phyloP scores from a whole-genome alignment of 1,140 invertebrate species.

The Venturia canescens region DNA sequence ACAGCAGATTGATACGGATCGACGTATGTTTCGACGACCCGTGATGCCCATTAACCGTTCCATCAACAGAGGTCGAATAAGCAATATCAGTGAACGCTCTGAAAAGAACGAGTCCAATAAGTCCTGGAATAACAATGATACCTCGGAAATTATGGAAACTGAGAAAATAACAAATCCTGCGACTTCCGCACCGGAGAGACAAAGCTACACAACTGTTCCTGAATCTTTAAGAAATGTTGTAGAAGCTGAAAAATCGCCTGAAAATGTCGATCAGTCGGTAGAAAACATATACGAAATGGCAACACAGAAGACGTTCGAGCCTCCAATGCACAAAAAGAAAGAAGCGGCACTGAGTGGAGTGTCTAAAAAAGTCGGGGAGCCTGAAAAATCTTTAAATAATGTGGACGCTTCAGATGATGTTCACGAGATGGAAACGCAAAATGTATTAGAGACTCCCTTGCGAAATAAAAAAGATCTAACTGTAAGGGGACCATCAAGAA shows the following conservation, averaged over 20 bases:
- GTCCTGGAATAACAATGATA: not conserved
- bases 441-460: not conserved
- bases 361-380: not conserved
- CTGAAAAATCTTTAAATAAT: not conserved
- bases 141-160: slow-evolving; percentile 41
- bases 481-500: slow-evolving; percentile 1
- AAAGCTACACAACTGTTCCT: not conserved
- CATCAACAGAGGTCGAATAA: not conserved
- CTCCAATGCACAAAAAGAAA: not conserved
- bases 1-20: not conserved
- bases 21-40: not conserved
- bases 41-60: not conserved
- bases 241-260: not conserved
- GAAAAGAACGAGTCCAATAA: not conserved
- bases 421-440: slow-evolving; percentile 47
- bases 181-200: not conserved
- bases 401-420: no score
- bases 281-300: slow-evolving; percentile 40
- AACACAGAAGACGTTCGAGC: slow-evolving; percentile 41
- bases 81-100: not conserved
- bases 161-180: slow-evolving; percentile 17
- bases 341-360: not conserved
- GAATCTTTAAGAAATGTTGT: not conserved
- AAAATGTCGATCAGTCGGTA: not conserved
- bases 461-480: not conserved